Evolutionary conservation across 2,888 invertebrate species (phyloP).

Genomic region (Acleris sparsana): DNA sequence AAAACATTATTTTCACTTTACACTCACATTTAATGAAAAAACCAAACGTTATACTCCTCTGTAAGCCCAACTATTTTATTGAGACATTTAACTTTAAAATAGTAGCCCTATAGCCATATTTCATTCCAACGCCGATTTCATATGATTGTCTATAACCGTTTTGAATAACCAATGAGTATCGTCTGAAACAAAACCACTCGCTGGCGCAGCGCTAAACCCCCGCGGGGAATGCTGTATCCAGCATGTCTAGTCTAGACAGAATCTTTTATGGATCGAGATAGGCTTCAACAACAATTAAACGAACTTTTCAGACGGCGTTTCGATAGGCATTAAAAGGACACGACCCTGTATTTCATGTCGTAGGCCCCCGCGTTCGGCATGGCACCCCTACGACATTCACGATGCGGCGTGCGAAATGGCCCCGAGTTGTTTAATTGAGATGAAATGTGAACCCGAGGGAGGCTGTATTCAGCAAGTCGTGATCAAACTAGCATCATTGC

Average conservation of each 20-base stretch:
- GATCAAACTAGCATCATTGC: slow-evolving; percentile 57
- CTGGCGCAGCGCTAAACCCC: slow-evolving; percentile 7
- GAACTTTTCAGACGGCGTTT: background rate
- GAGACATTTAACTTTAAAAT: too few relatives aligned
- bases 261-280: slow-evolving; percentile 4
- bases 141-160: slow-evolving; percentile 5
- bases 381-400: background rate
- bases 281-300: background rate
- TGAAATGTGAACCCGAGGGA: slow-evolving; percentile 59
- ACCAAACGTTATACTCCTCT: too few relatives aligned
- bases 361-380: background rate
- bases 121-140: background rate
- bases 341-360: background rate
- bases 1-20: too few relatives aligned
- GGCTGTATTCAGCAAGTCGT: slow-evolving; percentile 47
- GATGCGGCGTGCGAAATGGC: slow-evolving; percentile 40
- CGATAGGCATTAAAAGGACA: too few relatives aligned
- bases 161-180: slow-evolving; percentile 19
- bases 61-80: too few relatives aligned
- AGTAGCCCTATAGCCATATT: background rate
- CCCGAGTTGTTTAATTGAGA: slow-evolving; percentile 64
- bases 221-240: slow-evolving; percentile 1
- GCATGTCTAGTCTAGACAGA: slow-evolving; percentile 5
- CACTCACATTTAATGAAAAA: too few relatives aligned
- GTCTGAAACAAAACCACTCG: slow-evolving; percentile 2